Evolutionary conservation across 2,113 vertebrate genomes (phyloP).

Genomic region (Aplodontia rufa): DNA sequence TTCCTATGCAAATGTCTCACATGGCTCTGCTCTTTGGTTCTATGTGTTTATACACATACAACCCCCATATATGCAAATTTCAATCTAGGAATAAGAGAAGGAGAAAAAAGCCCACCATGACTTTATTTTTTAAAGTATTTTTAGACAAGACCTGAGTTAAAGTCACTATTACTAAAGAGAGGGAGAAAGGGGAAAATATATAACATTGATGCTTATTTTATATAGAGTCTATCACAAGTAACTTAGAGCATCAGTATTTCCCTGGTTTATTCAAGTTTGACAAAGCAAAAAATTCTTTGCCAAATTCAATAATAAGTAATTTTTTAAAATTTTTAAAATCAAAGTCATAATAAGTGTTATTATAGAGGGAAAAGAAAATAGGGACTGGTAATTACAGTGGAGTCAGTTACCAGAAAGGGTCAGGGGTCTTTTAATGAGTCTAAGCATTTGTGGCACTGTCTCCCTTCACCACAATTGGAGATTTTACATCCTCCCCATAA

Average conservation of each 20-base stretch:
- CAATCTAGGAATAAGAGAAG: neutral
- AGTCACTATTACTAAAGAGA: neutral
- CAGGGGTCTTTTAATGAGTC: constrained; percentile 79
- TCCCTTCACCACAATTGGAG: constrained; percentile 68
- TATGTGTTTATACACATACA: neutral
- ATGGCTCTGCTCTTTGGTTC: neutral
- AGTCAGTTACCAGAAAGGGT: constrained; percentile 75
- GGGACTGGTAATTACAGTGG: constrained; percentile 77
- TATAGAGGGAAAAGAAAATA: constrained; percentile 70
- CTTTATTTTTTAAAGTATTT: neutral
- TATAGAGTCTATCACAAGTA: neutral
- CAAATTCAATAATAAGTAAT: neutral
- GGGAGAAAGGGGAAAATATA: neutral
- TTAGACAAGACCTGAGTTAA: neutral
- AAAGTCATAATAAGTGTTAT: constrained; percentile 75
- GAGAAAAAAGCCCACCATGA: neutral
- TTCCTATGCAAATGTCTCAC: neutral
- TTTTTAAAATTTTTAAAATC: constrained; percentile 22
- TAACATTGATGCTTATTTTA: neutral
- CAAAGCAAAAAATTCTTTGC: neutral
- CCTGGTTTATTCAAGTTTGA: constrained; percentile 13
- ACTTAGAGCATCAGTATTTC: constrained; percentile 25
- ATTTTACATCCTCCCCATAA: constrained; percentile 80
- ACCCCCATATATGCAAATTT: neutral
- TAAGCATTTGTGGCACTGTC: constrained; percentile 79